Evolutionary conservation across 2,797 vertebrate species (phyloP), one percentile per base, ranked within the genome.

Genomic region (Pangasius krempfi): DNA sequence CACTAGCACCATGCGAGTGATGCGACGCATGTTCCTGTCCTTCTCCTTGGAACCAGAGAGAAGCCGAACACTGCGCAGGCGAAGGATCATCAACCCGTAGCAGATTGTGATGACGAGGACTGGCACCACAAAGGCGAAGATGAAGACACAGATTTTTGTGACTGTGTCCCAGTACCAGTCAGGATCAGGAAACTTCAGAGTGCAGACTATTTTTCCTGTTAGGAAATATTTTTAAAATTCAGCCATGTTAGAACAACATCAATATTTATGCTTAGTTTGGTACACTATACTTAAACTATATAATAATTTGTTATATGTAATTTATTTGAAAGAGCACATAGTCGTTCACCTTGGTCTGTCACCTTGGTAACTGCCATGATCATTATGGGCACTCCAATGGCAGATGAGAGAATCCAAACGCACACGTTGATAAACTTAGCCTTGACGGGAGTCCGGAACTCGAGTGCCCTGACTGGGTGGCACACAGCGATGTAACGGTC

Each of bases 21-120:
- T 99, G 88, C 98, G 97, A 1, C 97, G 96, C 95, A 99, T 94
- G 92, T 97, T 98, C 60, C 97, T 97, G 89, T 99, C 98, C 91
- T 99, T 99, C 94, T 99, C 97, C 94, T 97, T 98, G 85, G 98
- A 98, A 91, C 98, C 98, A 0, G 98, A 98, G 68, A 99, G 97
- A 86, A 99, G 96, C 2, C 98, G 97, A 4, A 98, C 97, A 0
- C 97, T 98, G 89, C 95, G 96, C 92, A 99, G 95, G 12, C 97
- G 97, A 40, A 98, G 96, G 89, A 99, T 98, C 98, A 99, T 99
- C 88, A 99, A 96, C 90, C 97, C 97, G 0, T 99, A 99, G 93
- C 98, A 99, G 89, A 98, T 95, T 13, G 97, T 98, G 93, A 99
- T 99, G 92, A 99, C 96, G 92, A 98, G 92, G 85, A 99, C 98